Percentiles rank a stretch among this genome's conserved stretches.
These are phyloP conservation scores for Amphiprion clarkii DNA, from an alignment of 2,797 vertebrate species.

Conservation along the genomic window DNA sequence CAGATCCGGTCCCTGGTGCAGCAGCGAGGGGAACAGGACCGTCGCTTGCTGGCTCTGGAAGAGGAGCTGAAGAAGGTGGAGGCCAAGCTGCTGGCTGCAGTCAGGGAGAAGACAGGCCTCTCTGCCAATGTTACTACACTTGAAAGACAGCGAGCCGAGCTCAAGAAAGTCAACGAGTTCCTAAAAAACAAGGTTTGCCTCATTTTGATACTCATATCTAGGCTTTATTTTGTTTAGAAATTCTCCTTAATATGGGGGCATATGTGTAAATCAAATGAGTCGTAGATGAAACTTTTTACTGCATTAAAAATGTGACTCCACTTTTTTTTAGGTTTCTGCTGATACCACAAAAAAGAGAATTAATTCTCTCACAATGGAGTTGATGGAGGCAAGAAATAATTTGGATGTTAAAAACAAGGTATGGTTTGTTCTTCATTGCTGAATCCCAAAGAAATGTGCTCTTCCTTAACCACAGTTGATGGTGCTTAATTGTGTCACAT, in stretches of 20 bases:
- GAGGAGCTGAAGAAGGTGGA: slow-evolving; percentile 90
- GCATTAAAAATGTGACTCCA: neutral
- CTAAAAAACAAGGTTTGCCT: slow-evolving; percentile 92
- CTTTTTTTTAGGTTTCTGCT: slow-evolving; percentile 88
- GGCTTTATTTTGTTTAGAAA: neutral
- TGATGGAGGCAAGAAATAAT: slow-evolving; percentile 92
- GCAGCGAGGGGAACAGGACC: slow-evolving; percentile 91
- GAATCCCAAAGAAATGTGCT: neutral
- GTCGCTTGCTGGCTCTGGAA: slow-evolving; percentile 85
- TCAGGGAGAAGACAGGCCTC: slow-evolving; percentile 92
- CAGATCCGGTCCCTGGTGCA: slow-evolving; percentile 92
- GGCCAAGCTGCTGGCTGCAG: slow-evolving; percentile 87
- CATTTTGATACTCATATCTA: neutral
- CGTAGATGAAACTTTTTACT: neutral
- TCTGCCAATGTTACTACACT: slow-evolving; percentile 87
- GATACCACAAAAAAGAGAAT: slow-evolving; percentile 92
- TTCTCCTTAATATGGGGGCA: neutral
- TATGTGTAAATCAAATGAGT: neutral
- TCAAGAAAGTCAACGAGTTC: slow-evolving; percentile 91
- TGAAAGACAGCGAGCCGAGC: slow-evolving; percentile 90
- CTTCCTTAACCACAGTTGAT: neutral
- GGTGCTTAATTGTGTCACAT: neutral
- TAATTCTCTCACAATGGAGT: slow-evolving; percentile 89
- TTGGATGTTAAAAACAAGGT: slow-evolving; percentile 92
- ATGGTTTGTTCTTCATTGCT: slow-evolving; percentile 1